Evolutionary conservation across 2,113 vertebrate species (phyloP).

Genomic region (Scomber japonicus): DNA sequence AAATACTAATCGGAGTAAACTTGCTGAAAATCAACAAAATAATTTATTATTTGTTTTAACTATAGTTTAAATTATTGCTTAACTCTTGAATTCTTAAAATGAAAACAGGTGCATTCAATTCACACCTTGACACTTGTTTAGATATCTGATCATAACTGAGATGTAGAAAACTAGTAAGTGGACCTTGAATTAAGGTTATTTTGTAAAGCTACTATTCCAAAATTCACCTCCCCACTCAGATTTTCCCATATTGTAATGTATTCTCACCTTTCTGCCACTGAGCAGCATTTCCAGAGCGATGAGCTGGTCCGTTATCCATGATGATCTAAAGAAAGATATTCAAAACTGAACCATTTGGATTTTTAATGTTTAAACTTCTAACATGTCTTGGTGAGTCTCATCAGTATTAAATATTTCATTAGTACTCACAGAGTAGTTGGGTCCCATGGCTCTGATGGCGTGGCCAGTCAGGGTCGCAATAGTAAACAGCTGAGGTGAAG

Average conservation of each 20-base stretch:
- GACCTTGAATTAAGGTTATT: not conserved
- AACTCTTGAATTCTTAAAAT: too few species aligned
- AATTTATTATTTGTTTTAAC: too few species aligned
- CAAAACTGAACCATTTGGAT: not conserved
- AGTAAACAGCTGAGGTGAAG: slow-evolving; percentile 83
- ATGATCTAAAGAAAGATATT: slow-evolving; percentile 81
- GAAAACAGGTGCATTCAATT: too few species aligned
- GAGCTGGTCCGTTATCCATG: slow-evolving; percentile 87
- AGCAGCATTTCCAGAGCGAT: slow-evolving; percentile 68
- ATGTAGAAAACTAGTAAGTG: not conserved
- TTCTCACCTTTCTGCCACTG: slow-evolving; percentile 85
- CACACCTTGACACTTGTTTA: too few species aligned
- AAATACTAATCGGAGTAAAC: too few species aligned
- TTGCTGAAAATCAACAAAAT: too few species aligned
- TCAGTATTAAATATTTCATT: not conserved
- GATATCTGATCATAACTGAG: too few species aligned
- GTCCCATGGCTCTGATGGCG: slow-evolving; percentile 87
- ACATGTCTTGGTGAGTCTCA: not conserved
- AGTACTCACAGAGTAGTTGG: slow-evolving; percentile 85
- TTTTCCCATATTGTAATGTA: not conserved
- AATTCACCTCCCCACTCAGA: not conserved
- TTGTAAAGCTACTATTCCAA: not conserved
- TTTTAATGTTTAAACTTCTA: not conserved
- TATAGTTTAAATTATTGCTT: too few species aligned
- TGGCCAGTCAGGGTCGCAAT: slow-evolving; percentile 89